These are phyloP conservation scores for Poeciliopsis infans DNA, from an alignment of 2,797 vertebrate species.

Conservation along the genomic window DNA sequence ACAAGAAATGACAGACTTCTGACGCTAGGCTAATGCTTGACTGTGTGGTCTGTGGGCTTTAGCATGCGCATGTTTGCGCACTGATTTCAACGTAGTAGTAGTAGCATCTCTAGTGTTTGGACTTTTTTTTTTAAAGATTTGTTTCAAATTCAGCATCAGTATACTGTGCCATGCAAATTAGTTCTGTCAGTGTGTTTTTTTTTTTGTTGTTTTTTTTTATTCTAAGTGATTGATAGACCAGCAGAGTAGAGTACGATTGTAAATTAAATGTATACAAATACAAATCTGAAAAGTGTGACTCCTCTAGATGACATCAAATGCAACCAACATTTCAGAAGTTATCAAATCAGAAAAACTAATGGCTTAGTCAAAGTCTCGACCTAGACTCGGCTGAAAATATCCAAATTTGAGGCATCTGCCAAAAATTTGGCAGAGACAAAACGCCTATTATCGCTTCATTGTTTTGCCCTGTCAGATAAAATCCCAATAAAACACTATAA, in stretches of 20 bases:
- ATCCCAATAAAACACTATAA: not conserved
- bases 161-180: not conserved
- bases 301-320: not conserved
- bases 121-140: conserved; percentile 5
- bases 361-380: not conserved
- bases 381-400: not conserved
- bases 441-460: not conserved
- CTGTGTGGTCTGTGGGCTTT: conserved; percentile 51
- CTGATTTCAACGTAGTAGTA: conserved; percentile 7
- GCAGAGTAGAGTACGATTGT: not conserved
- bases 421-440: not conserved
- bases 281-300: not conserved
- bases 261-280: not conserved
- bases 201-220: too few species aligned
- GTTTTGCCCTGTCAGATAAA: not conserved
- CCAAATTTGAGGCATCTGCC: not conserved
- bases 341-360: not conserved
- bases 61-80: conserved; percentile 12
- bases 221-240: not conserved
- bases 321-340: not conserved
- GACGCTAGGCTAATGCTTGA: conserved; percentile 59
- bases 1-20: conserved; percentile 72
- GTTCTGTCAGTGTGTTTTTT: not conserved
- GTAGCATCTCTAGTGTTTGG: conserved; percentile 3
- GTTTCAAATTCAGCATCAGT: not conserved